Base-by-base conservation (phyloP, 2,797 vertebrate species). In the Acrossocheilus wenchowensis region DNA sequence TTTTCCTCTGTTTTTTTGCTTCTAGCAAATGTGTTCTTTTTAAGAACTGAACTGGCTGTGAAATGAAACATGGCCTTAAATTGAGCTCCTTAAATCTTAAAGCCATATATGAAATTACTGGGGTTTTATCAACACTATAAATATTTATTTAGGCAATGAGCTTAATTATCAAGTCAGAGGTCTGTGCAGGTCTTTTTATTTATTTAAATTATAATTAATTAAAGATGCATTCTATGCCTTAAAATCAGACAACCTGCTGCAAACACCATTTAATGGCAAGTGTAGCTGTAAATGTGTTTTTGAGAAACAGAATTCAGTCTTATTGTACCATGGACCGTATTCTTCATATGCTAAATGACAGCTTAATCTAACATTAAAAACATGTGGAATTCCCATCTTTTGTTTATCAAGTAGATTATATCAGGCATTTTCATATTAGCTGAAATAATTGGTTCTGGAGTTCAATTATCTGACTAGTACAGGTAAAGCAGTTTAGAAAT, bases 191-290 rank as follows among this genome's bases (percentile, higher is more conserved):
- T 77, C 43, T 52, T 50, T 21, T 30, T 52, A 17, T 57, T 36
- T 68, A 68, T 39, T 30, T 21, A 4, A 41, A n/a, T 50, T 17
- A 0, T 64, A 64, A 62, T 79, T 11, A 36, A 50, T 26, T 78
- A 69, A 43, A 82, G 39, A 68, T 19, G 50, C 75, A 85, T 85
- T 79, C 17, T 45, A 79, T 78, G 84, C 84, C 84, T 85, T 85
- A 85, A 85, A 62, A 62, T 62, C 21, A 34, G 26, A 43, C 6
- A 80, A 57, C 17, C 62, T 71, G 23, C 17, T 69, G 36, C 26
- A 60, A 85, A 45, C 75, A 60, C n/a, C 23, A 48, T 85, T 71
- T 34, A 79, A 72, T 85, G 39, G 36, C 39, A 45, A 72, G 77
- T 71, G 45, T 79, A n/a, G 12, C 19, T 72, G 10, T 77, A 74